Conservation (phyloP, 2,888 invertebrate genomes). For the Hirtodrosophila trivittata region DNA sequence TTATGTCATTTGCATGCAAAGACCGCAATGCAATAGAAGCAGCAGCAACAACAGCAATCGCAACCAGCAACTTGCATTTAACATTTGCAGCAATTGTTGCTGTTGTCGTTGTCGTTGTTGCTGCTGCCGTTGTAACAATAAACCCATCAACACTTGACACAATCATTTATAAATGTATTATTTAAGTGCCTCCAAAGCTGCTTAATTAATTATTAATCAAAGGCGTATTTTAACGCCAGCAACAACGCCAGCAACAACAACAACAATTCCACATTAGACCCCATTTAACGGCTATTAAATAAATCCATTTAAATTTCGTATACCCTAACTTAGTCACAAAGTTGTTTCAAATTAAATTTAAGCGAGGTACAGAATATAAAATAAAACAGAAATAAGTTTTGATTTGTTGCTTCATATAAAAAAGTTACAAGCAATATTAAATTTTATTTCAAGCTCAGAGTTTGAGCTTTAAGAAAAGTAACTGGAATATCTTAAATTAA, state of each 20-base stretch:
- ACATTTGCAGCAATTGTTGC: slow-evolving; percentile 33
- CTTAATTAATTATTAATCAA: slow-evolving; percentile 75
- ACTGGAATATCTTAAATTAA: too few relatives aligned
- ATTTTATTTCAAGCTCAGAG: too few relatives aligned
- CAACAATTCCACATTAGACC: slow-evolving; percentile 32
- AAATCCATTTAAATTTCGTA: slow-evolving; percentile 35
- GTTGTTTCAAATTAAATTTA: background rate
- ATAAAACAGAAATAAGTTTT: background rate
- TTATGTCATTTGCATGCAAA: slow-evolving; percentile 70
- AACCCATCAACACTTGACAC: slow-evolving; percentile 78
- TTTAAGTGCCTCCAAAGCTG: slow-evolving; percentile 53
- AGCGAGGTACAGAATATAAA: background rate
- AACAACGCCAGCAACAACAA: slow-evolving; percentile 22
- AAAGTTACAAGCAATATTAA: too few relatives aligned
- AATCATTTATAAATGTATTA: slow-evolving; percentile 75
- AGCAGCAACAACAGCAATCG: slow-evolving; percentile 4
- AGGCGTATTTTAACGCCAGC: slow-evolving; percentile 61
- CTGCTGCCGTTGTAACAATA: slow-evolving; percentile 54
- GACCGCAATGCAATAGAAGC: slow-evolving; percentile 13
- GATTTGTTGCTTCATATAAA: background rate
- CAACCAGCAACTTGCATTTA: slow-evolving; percentile 41
- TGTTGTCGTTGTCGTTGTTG: slow-evolving; percentile 22
- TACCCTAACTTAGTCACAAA: slow-evolving; percentile 31
- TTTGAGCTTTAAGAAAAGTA: too few relatives aligned
- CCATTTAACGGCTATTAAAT: slow-evolving; percentile 50